Percentiles rank a stretch among this genome's conserved stretches.
phyloP scores from a whole-genome alignment of 2,797 vertebrate species.

The Morus bassanus region DNA sequence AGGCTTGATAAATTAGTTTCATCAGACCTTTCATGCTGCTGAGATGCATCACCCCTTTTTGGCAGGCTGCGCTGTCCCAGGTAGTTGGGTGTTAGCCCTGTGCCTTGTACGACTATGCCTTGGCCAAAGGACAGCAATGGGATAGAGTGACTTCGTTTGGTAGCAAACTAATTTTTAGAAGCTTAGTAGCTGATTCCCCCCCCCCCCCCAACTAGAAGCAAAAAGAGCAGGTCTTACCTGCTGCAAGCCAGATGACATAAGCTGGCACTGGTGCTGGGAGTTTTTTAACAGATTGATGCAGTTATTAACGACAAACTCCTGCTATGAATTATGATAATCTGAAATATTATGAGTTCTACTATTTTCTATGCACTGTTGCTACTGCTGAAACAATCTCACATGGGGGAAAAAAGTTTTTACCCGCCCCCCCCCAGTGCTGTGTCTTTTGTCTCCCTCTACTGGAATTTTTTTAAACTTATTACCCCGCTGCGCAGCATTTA shows the following conservation, averaged over 20 bases:
- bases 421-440: background rate
- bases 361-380: background rate
- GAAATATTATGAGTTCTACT: background rate
- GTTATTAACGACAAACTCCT: background rate
- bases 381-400: too few relatives aligned
- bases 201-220: background rate
- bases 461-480: background rate
- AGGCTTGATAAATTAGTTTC: background rate
- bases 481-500: too few relatives aligned
- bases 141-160: too few relatives aligned
- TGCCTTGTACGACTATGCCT: background rate
- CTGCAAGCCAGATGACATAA: accelerated
- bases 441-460: slow-evolving; percentile 55
- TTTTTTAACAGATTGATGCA: background rate
- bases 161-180: background rate
- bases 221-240: too few relatives aligned
- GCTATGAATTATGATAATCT: background rate
- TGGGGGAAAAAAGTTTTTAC: background rate
- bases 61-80: background rate
- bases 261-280: background rate
- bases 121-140: too few relatives aligned
- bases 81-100: background rate
- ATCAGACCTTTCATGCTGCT: background rate
- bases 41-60: background rate
- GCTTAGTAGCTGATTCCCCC: background rate